phyloP scores from a whole-genome alignment of 2,888 invertebrate genomes.

The Chymomyza procnemis region DNA sequence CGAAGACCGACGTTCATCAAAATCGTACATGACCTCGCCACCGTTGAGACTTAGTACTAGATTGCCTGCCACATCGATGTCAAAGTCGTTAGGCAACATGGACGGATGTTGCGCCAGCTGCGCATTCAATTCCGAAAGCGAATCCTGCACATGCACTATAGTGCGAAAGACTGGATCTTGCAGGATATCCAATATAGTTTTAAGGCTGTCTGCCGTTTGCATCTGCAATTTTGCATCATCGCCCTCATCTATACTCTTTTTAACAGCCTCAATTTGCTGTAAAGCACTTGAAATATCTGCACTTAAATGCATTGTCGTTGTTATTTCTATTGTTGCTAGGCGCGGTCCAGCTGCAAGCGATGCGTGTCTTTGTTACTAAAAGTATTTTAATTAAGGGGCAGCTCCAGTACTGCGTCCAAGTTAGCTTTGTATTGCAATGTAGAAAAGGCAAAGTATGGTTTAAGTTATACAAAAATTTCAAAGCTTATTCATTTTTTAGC shows the following conservation, averaged over 20 bases:
- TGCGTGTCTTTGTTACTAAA: neutral
- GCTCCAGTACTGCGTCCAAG: neutral
- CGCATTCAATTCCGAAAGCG: slow-evolving; percentile 90
- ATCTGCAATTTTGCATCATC: slow-evolving; percentile 90
- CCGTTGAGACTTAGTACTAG: slow-evolving; percentile 84
- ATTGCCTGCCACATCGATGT: slow-evolving; percentile 90
- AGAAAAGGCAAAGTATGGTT: neutral
- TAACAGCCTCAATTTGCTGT: slow-evolving; percentile 92
- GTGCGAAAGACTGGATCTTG: slow-evolving; percentile 95
- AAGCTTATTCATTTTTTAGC: neutral
- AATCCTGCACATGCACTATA: slow-evolving; percentile 94
- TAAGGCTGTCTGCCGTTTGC: slow-evolving; percentile 86
- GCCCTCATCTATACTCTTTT: slow-evolving; percentile 90
- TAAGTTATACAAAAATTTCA: neutral
- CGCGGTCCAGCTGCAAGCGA: slow-evolving; percentile 1
- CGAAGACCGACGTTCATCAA: slow-evolving; percentile 87
- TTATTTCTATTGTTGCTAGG: slow-evolving; percentile 13
- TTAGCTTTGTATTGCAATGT: neutral
- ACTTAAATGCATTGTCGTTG: slow-evolving; percentile 74
- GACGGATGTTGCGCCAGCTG: slow-evolving; percentile 94
- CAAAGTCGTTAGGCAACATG: slow-evolving; percentile 94
- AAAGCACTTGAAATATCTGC: slow-evolving; percentile 92
- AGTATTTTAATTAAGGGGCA: neutral
- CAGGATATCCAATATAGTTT: slow-evolving; percentile 88
- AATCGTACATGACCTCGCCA: slow-evolving; percentile 81